These are phyloP conservation scores for Microctonus hyperodae DNA, from an alignment of 2,888 invertebrate species.

Conservation along the genomic window DNA sequence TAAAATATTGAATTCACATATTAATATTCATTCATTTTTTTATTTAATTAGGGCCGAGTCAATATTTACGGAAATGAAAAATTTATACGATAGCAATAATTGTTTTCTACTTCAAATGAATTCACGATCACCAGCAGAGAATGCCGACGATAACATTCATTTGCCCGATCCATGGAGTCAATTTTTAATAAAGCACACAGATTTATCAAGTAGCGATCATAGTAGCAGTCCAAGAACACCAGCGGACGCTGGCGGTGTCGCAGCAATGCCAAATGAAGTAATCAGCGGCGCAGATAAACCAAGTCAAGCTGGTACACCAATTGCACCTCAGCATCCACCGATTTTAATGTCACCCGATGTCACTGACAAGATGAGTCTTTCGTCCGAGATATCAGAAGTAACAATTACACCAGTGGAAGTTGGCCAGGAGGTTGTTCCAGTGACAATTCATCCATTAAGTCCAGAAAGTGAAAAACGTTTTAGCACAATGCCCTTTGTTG, in stretches of 20 bases:
- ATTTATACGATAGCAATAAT: slow-evolving; percentile 83
- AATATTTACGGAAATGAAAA: slow-evolving; percentile 84
- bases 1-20: no score
- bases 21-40: slow-evolving; percentile 18
- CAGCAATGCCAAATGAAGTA: slow-evolving; percentile 61
- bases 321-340: slow-evolving; percentile 52
- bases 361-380: slow-evolving; percentile 51
- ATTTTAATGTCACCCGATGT: slow-evolving; percentile 52
- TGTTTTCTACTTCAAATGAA: slow-evolving; percentile 93
- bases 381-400: slow-evolving; percentile 53
- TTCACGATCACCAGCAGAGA: slow-evolving; percentile 72
- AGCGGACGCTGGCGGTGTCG: slow-evolving; percentile 65
- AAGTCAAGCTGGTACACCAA: slow-evolving; percentile 58
- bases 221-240: slow-evolving; percentile 68
- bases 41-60: slow-evolving; percentile 74
- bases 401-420: slow-evolving; percentile 61
- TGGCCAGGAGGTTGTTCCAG: slow-evolving; percentile 65
- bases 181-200: slow-evolving; percentile 71
- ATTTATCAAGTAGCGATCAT: slow-evolving; percentile 61
- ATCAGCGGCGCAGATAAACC: slow-evolving; percentile 59
- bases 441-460: slow-evolving; percentile 77
- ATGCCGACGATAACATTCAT: slow-evolving; percentile 65
- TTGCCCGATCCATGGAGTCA: slow-evolving; percentile 87
- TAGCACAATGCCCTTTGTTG: background rate
- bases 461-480: slow-evolving; percentile 68